Evolutionary conservation across 2,888 invertebrate species (phyloP).

Genomic region (Cactoblastis cactorum): DNA sequence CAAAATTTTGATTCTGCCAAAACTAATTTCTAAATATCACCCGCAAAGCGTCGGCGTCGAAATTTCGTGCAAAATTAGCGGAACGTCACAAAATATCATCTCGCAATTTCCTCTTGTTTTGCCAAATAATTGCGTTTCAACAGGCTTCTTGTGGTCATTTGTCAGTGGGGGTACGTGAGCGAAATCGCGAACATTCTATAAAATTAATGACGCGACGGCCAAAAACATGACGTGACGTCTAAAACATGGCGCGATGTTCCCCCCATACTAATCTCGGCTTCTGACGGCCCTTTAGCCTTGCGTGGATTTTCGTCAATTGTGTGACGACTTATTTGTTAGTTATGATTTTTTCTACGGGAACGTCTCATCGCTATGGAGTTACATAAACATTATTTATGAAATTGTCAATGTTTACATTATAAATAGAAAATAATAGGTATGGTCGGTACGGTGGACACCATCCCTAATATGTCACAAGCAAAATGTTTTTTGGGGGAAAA

Average conservation of each 20-base stretch:
- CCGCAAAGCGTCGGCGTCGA: not conserved
- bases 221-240: not conserved
- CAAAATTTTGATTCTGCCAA: not conserved
- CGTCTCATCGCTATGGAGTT: no score
- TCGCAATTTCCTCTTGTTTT: constrained; percentile 11
- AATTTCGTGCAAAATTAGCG: not conserved
- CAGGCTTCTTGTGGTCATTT: constrained; percentile 34
- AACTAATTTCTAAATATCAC: not conserved
- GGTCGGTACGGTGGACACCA: no score
- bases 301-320: not conserved
- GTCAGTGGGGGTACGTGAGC: constrained; percentile 35
- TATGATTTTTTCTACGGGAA: not conserved
- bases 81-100: not conserved
- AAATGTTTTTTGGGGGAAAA: no score
- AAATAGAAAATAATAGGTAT: no score
- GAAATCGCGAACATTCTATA: constrained; percentile 27
- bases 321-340: not conserved
- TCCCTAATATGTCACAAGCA: no score
- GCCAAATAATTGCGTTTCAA: constrained; percentile 36
- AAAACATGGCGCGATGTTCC: constrained; percentile 20
- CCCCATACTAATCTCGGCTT: constrained; percentile 24
- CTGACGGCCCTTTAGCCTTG: constrained; percentile 9
- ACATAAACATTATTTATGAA: no score
- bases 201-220: constrained; percentile 34
- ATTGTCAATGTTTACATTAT: no score